Percentiles rank a stretch among this genome's conserved stretches.
Conservation (phyloP, 2,113 vertebrate species). For the Cnemophilus loriae region DNA sequence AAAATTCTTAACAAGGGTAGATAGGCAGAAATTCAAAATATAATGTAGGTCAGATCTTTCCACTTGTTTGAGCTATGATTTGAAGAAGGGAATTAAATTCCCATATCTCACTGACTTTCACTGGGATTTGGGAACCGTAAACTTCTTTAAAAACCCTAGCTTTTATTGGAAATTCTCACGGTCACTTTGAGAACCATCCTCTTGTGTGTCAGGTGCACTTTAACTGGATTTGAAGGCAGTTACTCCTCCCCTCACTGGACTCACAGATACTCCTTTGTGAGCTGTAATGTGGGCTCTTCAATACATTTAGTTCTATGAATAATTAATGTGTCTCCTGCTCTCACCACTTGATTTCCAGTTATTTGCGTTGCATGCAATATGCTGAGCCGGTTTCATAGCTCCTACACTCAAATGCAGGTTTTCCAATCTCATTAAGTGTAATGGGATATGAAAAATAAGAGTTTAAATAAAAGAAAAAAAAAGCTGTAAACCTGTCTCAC, state of each 20-base stretch:
- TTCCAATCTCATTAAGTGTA: slow-evolving; percentile 19
- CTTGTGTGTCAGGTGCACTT: slow-evolving; percentile 43
- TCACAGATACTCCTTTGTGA: slow-evolving; percentile 46
- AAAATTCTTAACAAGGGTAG: not conserved
- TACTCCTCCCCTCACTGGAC: slow-evolving; percentile 41
- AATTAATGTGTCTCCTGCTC: slow-evolving; percentile 56
- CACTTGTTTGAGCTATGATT: not conserved
- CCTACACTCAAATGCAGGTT: not conserved
- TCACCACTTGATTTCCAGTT: slow-evolving; percentile 54
- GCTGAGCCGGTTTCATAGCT: slow-evolving; percentile 37
- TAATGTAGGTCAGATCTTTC: not conserved
- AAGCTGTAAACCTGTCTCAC: not conserved
- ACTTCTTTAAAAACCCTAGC: not conserved
- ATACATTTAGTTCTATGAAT: slow-evolving; percentile 61
- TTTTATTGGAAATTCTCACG: slow-evolving; percentile 39
- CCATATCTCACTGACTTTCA: not conserved
- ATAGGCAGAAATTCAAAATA: not conserved
- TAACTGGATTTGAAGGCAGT: slow-evolving; percentile 40
- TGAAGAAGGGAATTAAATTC: slow-evolving; percentile 11
- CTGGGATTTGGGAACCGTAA: not conserved
- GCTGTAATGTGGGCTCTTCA: slow-evolving; percentile 47
- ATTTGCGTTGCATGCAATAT: slow-evolving; percentile 29
- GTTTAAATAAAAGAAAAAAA: not conserved
- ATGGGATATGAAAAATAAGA: slow-evolving; percentile 24
- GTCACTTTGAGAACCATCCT: slow-evolving; percentile 41